Evolutionary conservation across 2,797 vertebrate species (phyloP), one percentile per base, ranked within the genome.

Genomic region (Pseudochaenichthys georgianus): DNA sequence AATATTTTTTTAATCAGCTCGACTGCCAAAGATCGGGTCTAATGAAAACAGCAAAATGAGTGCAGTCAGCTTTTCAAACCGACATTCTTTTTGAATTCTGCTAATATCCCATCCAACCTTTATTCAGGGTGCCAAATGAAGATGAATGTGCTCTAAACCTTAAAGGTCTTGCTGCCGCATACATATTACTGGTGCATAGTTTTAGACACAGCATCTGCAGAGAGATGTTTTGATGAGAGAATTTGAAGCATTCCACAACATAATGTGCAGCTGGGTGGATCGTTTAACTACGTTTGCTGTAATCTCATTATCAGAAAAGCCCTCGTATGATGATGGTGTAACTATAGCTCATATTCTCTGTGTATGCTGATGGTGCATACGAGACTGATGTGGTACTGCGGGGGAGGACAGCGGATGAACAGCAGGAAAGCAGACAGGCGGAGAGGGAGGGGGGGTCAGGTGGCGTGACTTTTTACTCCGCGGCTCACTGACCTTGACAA

Each of bases 401-500:
- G 78, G 68, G 59, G 74, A 79, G 86, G 65, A 78, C 53, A 41
- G 52, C 78, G 57, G 78, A 84, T 77, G 83, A 88, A 85, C 80
- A 86, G 83, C 71, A 86, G 87, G 80, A 83, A 80, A 82, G 85
- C 75, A 86, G 88, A 88, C 77, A 81, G 78, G 80, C 62, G n/a
- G 73, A 60, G 55, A 46, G 70, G 63, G 65, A 47, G 63, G 60
- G 81, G 31, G 81, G 75, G 87, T 87, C 86, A 89, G 85, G 87
- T 89, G 88, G 83, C 77, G 83, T 86, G 90, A 88, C 87, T 90
- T 90, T 89, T 88, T 87, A 89, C 89, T 90, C 86, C 34, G 70
- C 61, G 21, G 73, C 90, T 92, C 82, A 75, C 88, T 92, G 92
- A 93, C 91, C 91, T 93, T 93, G 92, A 93, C 91, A 92, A 85